phyloP scores from a whole-genome alignment of 2,113 vertebrate species.

The Platanista minor region DNA sequence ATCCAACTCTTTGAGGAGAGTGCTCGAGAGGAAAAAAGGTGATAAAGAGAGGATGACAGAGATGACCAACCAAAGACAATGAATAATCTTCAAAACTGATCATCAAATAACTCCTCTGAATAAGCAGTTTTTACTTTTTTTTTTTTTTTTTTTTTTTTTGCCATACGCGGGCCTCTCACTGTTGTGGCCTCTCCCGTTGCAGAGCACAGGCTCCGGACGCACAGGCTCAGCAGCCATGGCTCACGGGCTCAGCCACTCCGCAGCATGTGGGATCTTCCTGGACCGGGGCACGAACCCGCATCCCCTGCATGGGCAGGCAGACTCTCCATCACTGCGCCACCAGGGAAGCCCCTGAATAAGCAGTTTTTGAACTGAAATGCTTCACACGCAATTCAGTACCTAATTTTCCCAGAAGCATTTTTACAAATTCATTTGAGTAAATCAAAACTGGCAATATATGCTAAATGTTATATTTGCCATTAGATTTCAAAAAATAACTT shows the following conservation, averaged over 20 bases:
- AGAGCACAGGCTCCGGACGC: no score
- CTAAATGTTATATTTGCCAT: slow-evolving; percentile 61
- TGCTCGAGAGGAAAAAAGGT: background rate
- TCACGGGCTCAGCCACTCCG: no score
- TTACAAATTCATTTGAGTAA: slow-evolving; percentile 52
- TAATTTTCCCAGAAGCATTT: slow-evolving; percentile 51
- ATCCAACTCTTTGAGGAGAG: background rate
- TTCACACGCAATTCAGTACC: background rate
- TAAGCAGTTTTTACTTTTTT: background rate
- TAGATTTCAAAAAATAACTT: slow-evolving; percentile 66
- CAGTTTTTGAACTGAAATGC: background rate
- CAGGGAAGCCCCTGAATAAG: background rate
- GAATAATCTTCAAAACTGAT: background rate
- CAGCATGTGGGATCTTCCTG: no score
- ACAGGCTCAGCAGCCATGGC: no score
- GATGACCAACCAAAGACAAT: background rate
- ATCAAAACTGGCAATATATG: slow-evolving; percentile 63
- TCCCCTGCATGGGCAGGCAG: no score
- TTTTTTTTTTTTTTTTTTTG: no score
- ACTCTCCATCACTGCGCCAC: no score
- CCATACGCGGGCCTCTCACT: no score
- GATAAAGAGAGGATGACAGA: background rate
- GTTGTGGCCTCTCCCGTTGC: no score
- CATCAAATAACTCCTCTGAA: background rate
- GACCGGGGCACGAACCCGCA: no score